These are phyloP conservation scores for Zoanthus solanderi DNA, from an alignment of 92 coral and sea anemone genomes.

Conservation along the genomic window DNA sequence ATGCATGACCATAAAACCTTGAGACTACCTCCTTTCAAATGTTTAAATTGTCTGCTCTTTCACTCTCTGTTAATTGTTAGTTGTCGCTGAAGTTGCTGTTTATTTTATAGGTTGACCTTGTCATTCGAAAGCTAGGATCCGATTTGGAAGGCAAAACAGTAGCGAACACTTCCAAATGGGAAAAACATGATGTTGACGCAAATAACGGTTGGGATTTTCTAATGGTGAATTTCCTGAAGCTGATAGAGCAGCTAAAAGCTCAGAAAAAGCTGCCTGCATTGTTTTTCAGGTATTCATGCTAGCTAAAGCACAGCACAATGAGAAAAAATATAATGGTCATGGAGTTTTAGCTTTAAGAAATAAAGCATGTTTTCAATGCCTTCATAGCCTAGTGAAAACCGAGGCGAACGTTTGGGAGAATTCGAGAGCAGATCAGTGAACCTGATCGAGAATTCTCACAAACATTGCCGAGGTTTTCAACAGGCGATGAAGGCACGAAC, in stretches of 20 bases:
- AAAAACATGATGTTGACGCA: neutral
- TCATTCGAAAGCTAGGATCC: neutral
- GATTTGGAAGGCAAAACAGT: neutral
- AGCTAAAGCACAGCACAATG: neutral
- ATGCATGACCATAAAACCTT: no score
- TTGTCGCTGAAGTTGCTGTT: neutral
- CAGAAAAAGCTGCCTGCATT: conserved; percentile 69
- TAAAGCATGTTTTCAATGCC: no score
- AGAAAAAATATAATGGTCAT: no score
- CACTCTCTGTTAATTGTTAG: neutral
- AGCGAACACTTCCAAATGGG: conserved; percentile 7
- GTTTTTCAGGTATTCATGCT: conserved; percentile 56
- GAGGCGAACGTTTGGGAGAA: no score
- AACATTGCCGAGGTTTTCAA: no score
- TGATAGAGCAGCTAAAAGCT: conserved; percentile 62
- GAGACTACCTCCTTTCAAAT: no score
- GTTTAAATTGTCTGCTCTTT: no score
- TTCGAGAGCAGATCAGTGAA: no score
- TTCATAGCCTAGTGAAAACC: no score
- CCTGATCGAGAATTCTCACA: no score
- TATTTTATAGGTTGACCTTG: conserved; percentile 10
- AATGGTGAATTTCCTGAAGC: conserved; percentile 35
- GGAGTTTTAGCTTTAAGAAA: no score
- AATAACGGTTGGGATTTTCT: conserved; percentile 1
- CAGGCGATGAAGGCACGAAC: no score